These are phyloP conservation scores for Aphaenogaster rudis DNA, from an alignment of 1,140 invertebrate species.

Conservation along the genomic window DNA sequence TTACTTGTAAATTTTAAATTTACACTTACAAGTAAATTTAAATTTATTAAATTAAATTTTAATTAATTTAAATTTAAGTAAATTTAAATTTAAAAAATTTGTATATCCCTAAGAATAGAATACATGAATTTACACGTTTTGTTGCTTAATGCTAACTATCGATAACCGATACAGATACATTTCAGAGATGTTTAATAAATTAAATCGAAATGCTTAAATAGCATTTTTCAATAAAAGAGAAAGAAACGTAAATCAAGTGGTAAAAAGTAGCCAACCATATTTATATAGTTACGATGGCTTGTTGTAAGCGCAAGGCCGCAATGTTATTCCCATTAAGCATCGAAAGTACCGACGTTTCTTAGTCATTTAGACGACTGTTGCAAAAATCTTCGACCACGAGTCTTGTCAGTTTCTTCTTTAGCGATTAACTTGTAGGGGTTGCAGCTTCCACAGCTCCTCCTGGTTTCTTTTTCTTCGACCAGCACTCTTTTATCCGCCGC, in stretches of 20 bases:
- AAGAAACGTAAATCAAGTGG: neutral
- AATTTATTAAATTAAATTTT: no score
- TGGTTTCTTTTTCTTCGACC: constrained; percentile 40
- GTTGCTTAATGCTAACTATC: neutral
- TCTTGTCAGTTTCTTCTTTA: constrained; percentile 57
- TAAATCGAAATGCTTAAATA: neutral
- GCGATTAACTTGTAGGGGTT: constrained; percentile 63
- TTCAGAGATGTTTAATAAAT: neutral
- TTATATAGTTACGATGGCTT: constrained; percentile 36
- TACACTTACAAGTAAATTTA: no score
- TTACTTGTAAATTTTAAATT: no score
- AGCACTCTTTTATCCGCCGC: constrained; percentile 53
- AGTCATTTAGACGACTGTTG: constrained; percentile 43
- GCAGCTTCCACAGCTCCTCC: constrained; percentile 26
- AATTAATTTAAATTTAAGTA: neutral
- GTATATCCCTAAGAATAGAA: neutral
- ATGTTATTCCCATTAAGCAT: constrained; percentile 57
- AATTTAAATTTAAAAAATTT: neutral
- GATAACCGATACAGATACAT: neutral
- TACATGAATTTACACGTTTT: neutral
- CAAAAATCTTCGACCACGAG: constrained; percentile 54
- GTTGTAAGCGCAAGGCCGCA: constrained; percentile 17
- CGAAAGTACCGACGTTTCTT: constrained; percentile 42
- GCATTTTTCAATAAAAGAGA: neutral
- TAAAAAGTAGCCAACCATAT: neutral